These are phyloP conservation scores for Salarias fasciatus DNA, from an alignment of 2,797 vertebrate species.

Conservation along the genomic window DNA sequence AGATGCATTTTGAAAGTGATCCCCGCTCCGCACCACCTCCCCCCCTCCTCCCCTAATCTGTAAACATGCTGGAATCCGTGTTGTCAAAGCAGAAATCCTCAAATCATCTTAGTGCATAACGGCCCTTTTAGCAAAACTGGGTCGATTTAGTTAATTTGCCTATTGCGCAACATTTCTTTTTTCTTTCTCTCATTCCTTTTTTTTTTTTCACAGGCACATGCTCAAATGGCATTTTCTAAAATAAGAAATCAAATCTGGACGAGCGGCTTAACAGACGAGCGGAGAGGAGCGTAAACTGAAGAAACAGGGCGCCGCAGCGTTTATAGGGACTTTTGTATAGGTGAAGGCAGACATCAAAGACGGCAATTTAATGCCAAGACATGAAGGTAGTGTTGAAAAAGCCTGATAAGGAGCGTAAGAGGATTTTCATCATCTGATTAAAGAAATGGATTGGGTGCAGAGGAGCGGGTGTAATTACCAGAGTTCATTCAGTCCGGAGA, in stretches of 20 bases:
- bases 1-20: conserved; percentile 75
- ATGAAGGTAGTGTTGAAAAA: neutral
- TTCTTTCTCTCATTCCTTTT: too few relatives aligned
- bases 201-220: conserved; percentile 62
- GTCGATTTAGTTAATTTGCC: conserved; percentile 77
- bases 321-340: conserved; percentile 20
- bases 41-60: conserved; percentile 67
- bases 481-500: conserved; percentile 12
- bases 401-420: conserved; percentile 2
- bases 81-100: conserved; percentile 74
- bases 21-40: conserved; percentile 71
- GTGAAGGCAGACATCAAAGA: conserved; percentile 31
- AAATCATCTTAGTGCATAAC: conserved; percentile 81
- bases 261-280: conserved; percentile 43
- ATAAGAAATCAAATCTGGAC: conserved; percentile 69
- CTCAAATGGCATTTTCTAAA: conserved; percentile 66
- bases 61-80: conserved; percentile 78
- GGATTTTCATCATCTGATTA: conserved; percentile 22
- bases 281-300: conserved; percentile 23
- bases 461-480: conserved; percentile 8
- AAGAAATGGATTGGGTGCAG: conserved; percentile 1
- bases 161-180: conserved; percentile 66
- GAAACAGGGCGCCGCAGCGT: conserved; percentile 14
- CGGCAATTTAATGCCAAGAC: conserved; percentile 1
- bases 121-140: conserved; percentile 76